A percentile compares a stretch with the other conserved stretches of the same genome.
phyloP scores from a whole-genome alignment of 2,888 invertebrate genomes.

The Limenitis camilla region DNA sequence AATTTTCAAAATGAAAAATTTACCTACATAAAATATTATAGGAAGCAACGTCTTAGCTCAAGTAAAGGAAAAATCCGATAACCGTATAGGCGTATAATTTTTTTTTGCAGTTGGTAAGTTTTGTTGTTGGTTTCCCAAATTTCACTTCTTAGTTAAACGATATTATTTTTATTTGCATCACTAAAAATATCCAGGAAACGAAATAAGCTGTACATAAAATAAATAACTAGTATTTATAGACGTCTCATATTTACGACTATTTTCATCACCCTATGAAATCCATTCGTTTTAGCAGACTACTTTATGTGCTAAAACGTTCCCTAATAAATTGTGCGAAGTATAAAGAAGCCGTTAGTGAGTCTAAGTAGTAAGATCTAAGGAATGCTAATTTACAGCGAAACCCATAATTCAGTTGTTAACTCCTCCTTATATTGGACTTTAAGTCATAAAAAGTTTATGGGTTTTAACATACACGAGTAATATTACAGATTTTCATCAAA shows the following conservation, averaged over 20 bases:
- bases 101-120: too few species aligned
- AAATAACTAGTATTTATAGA: too few species aligned
- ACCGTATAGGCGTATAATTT: neutral
- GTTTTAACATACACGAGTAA: too few species aligned
- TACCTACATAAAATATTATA: too few species aligned
- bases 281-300: neutral
- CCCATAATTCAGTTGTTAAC: constrained; percentile 13
- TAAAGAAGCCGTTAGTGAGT: constrained; percentile 1
- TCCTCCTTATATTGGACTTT: constrained; percentile 13
- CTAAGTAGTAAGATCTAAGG: constrained; percentile 6
- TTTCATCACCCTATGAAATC: too few species aligned
- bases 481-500: too few species aligned
- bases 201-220: too few species aligned
- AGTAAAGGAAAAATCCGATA: too few species aligned
- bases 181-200: too few species aligned
- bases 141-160: neutral
- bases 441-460: constrained; percentile 19
- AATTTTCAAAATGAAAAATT: too few species aligned
- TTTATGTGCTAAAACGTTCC: neutral
- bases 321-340: neutral
- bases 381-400: constrained; percentile 14
- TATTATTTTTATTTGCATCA: neutral
- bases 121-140: neutral
- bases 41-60: too few species aligned
- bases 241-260: too few species aligned